phyloP scores from a whole-genome alignment of 2,113 vertebrate species.

The Lasiurus borealis region DNA sequence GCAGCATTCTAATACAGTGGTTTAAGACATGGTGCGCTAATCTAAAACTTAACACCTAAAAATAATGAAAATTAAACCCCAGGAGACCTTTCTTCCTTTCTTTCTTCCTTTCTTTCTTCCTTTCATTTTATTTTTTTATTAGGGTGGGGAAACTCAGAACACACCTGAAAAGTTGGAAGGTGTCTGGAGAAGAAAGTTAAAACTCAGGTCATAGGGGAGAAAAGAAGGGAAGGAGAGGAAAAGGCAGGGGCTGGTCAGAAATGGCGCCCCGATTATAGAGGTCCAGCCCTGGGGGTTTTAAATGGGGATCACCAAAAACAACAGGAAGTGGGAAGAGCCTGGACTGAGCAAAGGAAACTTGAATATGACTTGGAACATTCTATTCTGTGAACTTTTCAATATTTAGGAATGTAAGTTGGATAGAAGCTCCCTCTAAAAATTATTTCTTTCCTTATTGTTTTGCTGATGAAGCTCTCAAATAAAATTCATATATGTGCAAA shows the following conservation, averaged over 20 bases:
- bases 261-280: neutral
- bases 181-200: neutral
- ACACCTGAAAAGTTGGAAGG: slow-evolving; percentile 60
- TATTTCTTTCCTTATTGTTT: neutral
- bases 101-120: neutral
- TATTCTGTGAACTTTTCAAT: neutral
- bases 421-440: neutral
- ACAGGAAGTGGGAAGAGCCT: neutral
- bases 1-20: slow-evolving; percentile 89
- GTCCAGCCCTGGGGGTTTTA: too few species aligned
- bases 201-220: neutral
- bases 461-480: neutral
- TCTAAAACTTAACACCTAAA: slow-evolving; percentile 89
- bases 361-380: neutral
- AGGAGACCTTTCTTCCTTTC: neutral
- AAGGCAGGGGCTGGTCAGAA: neutral
- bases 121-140: neutral
- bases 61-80: slow-evolving; percentile 89
- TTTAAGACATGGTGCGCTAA: slow-evolving; percentile 87
- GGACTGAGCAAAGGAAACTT: neutral
- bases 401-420: neutral
- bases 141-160: slow-evolving; percentile 43
- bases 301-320: neutral
- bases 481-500: neutral
- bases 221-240: neutral